Evolutionary conservation across 2,888 invertebrate genomes (phyloP), one percentile per base, ranked within the genome.

Genomic region (Patella ulyssiponensis): DNA sequence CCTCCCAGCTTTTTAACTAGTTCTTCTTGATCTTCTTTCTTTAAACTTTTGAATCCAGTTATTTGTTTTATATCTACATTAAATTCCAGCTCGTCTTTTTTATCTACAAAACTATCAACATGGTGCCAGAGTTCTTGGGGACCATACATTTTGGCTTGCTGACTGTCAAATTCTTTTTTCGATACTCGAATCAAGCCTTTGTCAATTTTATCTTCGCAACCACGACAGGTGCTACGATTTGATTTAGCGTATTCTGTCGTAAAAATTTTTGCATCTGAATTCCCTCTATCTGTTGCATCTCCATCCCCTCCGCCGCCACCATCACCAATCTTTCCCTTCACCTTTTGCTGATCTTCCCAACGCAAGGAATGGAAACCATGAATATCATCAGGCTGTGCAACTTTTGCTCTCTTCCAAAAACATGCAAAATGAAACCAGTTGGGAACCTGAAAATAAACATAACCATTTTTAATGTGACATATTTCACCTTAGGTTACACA

Each of bases 91-190:
- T 95, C 95, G 27, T 94, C 93, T 64, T 97, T 93, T 1, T 94
- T 88, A 88, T 96, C 94, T 0, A 94, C 95, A 92, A 98, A 98
- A 90, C 98, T 98, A 79, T 96, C 95, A 3, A 97, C 91, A 92
- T 98, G 98, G 91, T 98, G 95, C 98, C 98, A 98, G 75, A 95
- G 93, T 78, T 96, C 94, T 87, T 95, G 94, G 0, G 97, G 97
- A 0, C 97, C 97, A 91, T 94, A 96, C 90, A 94, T 94, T 87
- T 94, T 94, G 0, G 96, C 96, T 27, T 95, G 93, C 86, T 96
- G 96, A 73, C 95, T 94, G 79, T 97, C 96, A 92, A 93, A 97
- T 84, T 96, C 96, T 83, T 96, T 95, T 91, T 96, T 97, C 1
- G 95, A 94, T 73, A 98, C 93, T 72, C 97, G 93, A 3, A 97